Conservation (phyloP, 1,140 invertebrate species). For the Pinna nobilis region DNA sequence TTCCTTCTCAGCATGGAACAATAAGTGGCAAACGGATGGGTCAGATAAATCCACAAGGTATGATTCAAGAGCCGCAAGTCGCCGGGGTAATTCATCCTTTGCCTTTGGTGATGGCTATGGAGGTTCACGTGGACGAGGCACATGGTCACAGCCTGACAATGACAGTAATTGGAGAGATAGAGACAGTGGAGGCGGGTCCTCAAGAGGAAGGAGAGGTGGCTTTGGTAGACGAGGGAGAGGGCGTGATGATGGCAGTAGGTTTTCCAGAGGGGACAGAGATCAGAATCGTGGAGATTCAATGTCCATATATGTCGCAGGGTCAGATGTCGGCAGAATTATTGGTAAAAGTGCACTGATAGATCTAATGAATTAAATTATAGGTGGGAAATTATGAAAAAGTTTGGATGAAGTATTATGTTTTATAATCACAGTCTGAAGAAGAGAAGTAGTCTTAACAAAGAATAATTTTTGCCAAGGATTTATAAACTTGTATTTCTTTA, state of each 20-base stretch:
- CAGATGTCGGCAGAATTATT: conserved; percentile 51
- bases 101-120: not conserved
- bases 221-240: conserved; percentile 8
- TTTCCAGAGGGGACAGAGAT: conserved; percentile 1
- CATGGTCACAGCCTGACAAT: conserved; percentile 8
- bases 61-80: not conserved
- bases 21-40: too few relatives aligned
- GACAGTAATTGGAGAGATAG: conserved; percentile 19
- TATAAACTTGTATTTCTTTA: too few relatives aligned
- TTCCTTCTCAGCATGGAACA: not conserved
- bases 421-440: too few relatives aligned
- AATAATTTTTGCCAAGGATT: too few relatives aligned
- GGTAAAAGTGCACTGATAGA: too few relatives aligned
- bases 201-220: not conserved
- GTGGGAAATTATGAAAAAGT: too few relatives aligned
- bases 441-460: too few relatives aligned
- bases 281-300: not conserved
- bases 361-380: too few relatives aligned
- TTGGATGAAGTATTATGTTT: too few relatives aligned
- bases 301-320: conserved; percentile 33
- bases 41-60: not conserved
- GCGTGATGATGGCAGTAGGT: conserved; percentile 10
- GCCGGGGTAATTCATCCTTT: conserved; percentile 7
- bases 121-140: conserved; percentile 22
- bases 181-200: not conserved